Conservation (phyloP, 1,140 invertebrate species). For the Gyrodactylus bullatarudis region DNA sequence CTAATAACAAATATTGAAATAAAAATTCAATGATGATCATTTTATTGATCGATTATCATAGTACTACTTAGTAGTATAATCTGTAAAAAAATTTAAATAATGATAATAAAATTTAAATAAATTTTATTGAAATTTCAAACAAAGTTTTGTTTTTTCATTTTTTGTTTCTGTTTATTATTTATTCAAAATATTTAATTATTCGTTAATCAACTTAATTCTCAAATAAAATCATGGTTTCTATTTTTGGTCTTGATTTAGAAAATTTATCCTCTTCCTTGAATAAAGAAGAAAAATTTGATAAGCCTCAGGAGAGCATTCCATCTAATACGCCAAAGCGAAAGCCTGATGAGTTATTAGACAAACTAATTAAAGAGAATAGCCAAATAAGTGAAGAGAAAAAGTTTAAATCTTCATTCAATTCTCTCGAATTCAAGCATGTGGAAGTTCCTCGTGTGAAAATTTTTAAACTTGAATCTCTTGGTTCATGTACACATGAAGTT, state of each 20-base stretch:
- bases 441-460: not conserved
- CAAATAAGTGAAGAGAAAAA: not conserved
- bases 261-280: not conserved
- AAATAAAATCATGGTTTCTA: not conserved
- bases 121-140: not conserved
- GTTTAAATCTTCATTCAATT: too few relatives aligned
- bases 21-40: too few relatives aligned
- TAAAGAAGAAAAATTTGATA: not conserved
- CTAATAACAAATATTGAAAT: too few relatives aligned
- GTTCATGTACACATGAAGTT: constrained; percentile 1
- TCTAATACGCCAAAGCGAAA: too few relatives aligned
- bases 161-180: not conserved
- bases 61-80: not conserved
- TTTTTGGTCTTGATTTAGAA: not conserved
- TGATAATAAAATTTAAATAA: not conserved
- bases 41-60: not conserved
- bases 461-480: not conserved
- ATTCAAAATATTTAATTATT: not conserved
- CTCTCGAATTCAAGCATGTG: not conserved
- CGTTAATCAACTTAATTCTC: too few relatives aligned
- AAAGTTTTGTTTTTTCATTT: not conserved
- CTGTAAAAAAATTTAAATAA: not conserved
- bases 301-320: not conserved
- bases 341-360: not conserved
- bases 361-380: not conserved